Evolutionary conservation across 2,888 invertebrate genomes (phyloP).

Genomic region (Cabera pusaria): DNA sequence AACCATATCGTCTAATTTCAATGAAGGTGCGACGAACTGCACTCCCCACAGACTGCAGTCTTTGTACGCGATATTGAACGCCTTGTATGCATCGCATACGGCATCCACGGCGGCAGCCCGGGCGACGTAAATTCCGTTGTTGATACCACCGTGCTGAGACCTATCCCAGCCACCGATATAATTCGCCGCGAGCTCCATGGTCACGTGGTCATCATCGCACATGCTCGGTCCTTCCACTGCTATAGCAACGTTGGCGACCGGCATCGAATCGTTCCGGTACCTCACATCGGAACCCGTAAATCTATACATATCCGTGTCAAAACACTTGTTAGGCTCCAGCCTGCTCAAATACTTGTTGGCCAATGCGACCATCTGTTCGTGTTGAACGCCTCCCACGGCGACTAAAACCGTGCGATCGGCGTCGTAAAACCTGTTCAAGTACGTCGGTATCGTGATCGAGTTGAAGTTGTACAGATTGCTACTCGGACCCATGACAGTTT

Average conservation of each 20-base stretch:
- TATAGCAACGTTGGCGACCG: constrained; percentile 93
- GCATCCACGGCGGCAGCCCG: constrained; percentile 85
- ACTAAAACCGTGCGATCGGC: constrained; percentile 95
- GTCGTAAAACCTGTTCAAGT: constrained; percentile 93
- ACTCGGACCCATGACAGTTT: constrained; percentile 84
- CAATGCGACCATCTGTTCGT: constrained; percentile 90
- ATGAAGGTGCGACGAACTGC: constrained; percentile 89
- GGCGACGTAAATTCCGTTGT: constrained; percentile 92
- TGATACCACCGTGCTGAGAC: constrained; percentile 92
- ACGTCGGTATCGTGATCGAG: constrained; percentile 87
- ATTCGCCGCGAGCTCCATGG: constrained; percentile 96
- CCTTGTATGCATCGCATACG: constrained; percentile 94
- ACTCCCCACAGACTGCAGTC: constrained; percentile 98
- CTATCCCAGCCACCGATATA: constrained; percentile 95
- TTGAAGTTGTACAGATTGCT: constrained; percentile 85
- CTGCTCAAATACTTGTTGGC: constrained; percentile 88
- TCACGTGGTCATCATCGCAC: constrained; percentile 94
- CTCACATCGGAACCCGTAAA: constrained; percentile 95
- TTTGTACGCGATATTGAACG: constrained; percentile 98
- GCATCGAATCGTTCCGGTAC: constrained; percentile 94
- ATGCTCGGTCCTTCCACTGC: constrained; percentile 97
- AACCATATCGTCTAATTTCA: constrained; percentile 87
- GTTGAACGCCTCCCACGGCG: constrained; percentile 96
- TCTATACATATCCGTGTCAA: constrained; percentile 78
- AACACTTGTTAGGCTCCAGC: constrained; percentile 84